These are phyloP conservation scores for Halcyon malimbica DNA, from an alignment of 2,113 vertebrate species.

Conservation along the genomic window DNA sequence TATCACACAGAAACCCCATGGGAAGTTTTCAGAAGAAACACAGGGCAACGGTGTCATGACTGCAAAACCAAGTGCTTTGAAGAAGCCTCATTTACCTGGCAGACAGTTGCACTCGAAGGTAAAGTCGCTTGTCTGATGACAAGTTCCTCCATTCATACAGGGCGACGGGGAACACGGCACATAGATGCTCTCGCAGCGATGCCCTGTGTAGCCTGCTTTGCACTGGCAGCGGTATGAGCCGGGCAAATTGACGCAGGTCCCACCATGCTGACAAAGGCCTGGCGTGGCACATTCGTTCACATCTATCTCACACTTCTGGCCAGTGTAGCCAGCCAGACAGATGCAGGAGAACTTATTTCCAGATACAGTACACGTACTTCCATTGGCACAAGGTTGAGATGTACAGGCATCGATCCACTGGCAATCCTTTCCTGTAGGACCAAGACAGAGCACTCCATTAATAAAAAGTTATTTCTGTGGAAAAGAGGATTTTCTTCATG, in stretches of 20 bases:
- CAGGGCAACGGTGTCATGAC: background rate
- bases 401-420: constrained; percentile 87
- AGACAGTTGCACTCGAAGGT: constrained; percentile 92
- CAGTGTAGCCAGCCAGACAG: constrained; percentile 83
- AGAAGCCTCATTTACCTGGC: constrained; percentile 77
- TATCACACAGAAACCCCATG: background rate
- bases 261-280: constrained; percentile 81
- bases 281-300: constrained; percentile 83
- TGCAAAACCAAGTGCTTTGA: background rate
- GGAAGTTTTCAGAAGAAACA: background rate
- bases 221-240: constrained; percentile 89
- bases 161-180: constrained; percentile 88
- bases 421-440: constrained; percentile 81
- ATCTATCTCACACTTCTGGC: constrained; percentile 84
- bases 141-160: constrained; percentile 91
- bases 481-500: background rate
- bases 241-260: constrained; percentile 81
- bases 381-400: constrained; percentile 87
- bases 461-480: background rate
- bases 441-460: background rate
- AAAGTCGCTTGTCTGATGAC: constrained; percentile 84
- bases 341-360: constrained; percentile 83
- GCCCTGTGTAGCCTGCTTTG: constrained; percentile 82
- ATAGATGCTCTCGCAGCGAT: constrained; percentile 83
- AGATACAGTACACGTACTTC: constrained; percentile 81